phyloP scores from a whole-genome alignment of 2,888 invertebrate genomes.

The Eristalis arbustorum region DNA sequence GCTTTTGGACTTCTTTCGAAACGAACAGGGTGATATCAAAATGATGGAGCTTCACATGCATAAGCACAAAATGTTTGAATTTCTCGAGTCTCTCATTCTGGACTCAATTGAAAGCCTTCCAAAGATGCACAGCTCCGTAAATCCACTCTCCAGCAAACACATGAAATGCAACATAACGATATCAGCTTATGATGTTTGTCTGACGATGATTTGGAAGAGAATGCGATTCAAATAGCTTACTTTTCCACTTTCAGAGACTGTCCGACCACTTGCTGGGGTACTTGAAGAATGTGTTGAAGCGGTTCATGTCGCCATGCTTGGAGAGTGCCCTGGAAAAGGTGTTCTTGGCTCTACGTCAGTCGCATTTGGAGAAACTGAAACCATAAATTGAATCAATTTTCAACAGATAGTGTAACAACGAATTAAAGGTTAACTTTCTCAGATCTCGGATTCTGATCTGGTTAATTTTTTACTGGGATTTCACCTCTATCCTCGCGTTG shows the following conservation, averaged over 20 bases:
- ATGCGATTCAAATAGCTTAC: no score
- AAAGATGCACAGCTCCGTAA: neutral
- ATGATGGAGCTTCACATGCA: neutral
- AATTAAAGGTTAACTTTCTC: neutral
- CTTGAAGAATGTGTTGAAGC: slow-evolving; percentile 61
- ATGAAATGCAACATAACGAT: neutral
- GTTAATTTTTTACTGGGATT: neutral
- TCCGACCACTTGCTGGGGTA: neutral
- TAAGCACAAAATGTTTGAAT: neutral
- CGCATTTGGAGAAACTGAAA: neutral
- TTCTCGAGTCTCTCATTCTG: neutral
- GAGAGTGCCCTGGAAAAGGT: slow-evolving; percentile 71
- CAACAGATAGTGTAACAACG: no score
- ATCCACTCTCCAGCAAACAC: neutral
- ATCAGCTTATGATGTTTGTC: neutral
- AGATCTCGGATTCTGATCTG: no score
- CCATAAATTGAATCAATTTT: neutral
- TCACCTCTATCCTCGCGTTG: no score
- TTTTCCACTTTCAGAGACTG: neutral
- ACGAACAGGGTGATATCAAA: neutral
- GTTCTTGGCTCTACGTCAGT: neutral
- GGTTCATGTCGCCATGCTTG: slow-evolving; percentile 71
- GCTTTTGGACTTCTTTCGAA: neutral
- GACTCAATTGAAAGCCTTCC: neutral
- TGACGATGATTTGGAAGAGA: no score